These are phyloP conservation scores for Phaedon cochleariae DNA, from an alignment of 2,888 invertebrate species.

Conservation along the genomic window DNA sequence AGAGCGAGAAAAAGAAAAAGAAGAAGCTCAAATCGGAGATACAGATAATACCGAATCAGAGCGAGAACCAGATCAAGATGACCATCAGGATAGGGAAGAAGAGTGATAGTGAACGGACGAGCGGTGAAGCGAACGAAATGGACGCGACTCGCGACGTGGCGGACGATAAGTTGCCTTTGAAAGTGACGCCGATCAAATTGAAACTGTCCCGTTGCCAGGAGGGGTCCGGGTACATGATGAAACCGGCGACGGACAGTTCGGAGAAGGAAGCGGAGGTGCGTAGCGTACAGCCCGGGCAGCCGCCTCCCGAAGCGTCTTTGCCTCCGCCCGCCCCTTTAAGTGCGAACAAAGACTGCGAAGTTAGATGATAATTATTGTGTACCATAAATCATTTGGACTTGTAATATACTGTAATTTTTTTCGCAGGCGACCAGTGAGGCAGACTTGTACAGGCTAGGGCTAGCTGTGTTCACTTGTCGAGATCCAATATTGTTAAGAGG, in stretches of 20 bases:
- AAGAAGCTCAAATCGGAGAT: conserved; percentile 65
- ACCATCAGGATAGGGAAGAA: conserved; percentile 76
- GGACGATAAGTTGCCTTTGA: conserved; percentile 34
- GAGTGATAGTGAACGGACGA: conserved; percentile 48
- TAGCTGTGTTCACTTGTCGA: conserved; percentile 56
- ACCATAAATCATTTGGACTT: conserved; percentile 49
- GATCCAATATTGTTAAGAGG: conserved; percentile 57
- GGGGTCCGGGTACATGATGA: conserved; percentile 75
- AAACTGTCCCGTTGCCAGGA: conserved; percentile 84
- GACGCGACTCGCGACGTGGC: conserved; percentile 5
- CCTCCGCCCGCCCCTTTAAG: conserved; percentile 64
- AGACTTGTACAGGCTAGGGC: conserved; percentile 55
- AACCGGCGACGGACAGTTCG: conserved; percentile 53
- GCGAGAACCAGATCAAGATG: conserved; percentile 72
- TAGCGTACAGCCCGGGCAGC: conserved; percentile 53
- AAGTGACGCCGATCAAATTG: conserved; percentile 82
- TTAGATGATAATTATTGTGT: conserved; percentile 78
- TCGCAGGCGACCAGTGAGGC: conserved; percentile 53
- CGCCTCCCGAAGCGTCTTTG: conserved; percentile 40
- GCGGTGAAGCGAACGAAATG: conserved; percentile 52
- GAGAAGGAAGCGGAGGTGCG: conserved; percentile 54
- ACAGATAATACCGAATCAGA: conserved; percentile 68
- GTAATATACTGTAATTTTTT: conserved; percentile 49
- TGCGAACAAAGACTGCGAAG: conserved; percentile 84
- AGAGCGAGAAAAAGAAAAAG: conserved; percentile 67